These are phyloP conservation scores for Centrocercus urophasianus DNA, from an alignment of 2,113 vertebrate genomes.

Conservation along the genomic window DNA sequence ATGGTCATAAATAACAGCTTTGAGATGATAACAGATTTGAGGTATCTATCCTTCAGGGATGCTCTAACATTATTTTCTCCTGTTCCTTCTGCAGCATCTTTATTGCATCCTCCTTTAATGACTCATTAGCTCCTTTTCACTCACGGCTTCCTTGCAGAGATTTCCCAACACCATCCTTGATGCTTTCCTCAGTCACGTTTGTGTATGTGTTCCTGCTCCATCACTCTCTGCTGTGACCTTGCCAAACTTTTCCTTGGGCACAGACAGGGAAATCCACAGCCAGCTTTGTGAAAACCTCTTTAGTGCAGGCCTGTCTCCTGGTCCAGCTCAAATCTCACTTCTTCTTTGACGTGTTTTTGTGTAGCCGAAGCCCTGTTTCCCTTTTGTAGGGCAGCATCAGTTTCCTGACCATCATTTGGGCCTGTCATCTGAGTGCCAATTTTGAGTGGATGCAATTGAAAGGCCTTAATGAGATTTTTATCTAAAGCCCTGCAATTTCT, in stretches of 20 bases:
- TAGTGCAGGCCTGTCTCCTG: not conserved
- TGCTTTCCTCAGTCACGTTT: not conserved
- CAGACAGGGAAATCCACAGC: not conserved
- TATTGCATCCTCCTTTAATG: not conserved
- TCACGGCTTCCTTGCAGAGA: not conserved
- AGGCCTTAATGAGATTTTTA: not conserved
- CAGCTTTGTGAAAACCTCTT: not conserved
- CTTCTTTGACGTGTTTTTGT: not conserved
- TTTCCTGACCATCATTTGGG: not conserved
- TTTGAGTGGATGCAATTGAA: not conserved
- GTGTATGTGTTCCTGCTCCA: not conserved
- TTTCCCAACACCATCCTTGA: not conserved
- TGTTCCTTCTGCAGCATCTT: not conserved
- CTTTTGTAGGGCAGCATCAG: not conserved
- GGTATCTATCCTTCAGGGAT: not conserved
- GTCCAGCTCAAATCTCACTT: not conserved
- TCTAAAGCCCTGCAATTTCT: not conserved
- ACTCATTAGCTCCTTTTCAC: not conserved
- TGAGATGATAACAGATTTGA: not conserved
- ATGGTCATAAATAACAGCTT: not conserved
- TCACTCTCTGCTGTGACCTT: not conserved
- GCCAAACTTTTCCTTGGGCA: not conserved
- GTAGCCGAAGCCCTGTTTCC: not conserved
- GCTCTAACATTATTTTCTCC: not conserved
- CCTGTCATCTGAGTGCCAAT: not conserved